Evolutionary conservation across 1,140 invertebrate genomes (phyloP), one percentile per base, ranked within the genome.

Genomic region (Homarus americanus): DNA sequence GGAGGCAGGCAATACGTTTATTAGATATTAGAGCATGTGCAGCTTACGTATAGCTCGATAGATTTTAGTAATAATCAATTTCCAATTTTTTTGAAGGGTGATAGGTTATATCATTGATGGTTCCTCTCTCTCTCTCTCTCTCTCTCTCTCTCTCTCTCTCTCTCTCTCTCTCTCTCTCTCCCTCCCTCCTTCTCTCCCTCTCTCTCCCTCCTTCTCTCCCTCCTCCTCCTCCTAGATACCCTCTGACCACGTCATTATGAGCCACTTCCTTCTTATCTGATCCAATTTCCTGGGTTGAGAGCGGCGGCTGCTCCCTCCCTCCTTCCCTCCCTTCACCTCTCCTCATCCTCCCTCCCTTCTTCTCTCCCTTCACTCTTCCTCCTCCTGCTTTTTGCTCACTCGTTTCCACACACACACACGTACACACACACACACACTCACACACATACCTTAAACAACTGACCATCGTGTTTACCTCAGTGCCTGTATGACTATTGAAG

Each of bases 261-360:
- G 63, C 82, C 82, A 73, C 82, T 84, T 84, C 85, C 75, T 78
- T 79, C 75, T 66, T 79, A 76, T 78, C 75, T 86, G 69, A 78
- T 86, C 73, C 84, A 76, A 75, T 86, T 86, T 75, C 84, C 73
- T 76, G 84, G 84, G 84, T 86, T 75, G 84, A 78, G 69, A 86
- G 84, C 73, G 53, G 80, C 44, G 40, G 63, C 69, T 76, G 84
- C 84, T n/a, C 72, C 84, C 58, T 34, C 32, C 82, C 63, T 41
- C 72, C 41, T 20, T 20, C 28, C 83, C 28, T 38, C 41, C 32
- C 66, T 34, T 20, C 44, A 17, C 41, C 53, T n/a, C 28, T 34
- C 79, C 24, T 17, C 49, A 2, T 4, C 40, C 78, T 34, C 12
- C 66, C 24, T 24, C 20, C 41, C 75, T 5, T 28, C 75, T 5